Conservation (phyloP, 2,888 invertebrate species). For the Priapulus caudatus region DNA sequence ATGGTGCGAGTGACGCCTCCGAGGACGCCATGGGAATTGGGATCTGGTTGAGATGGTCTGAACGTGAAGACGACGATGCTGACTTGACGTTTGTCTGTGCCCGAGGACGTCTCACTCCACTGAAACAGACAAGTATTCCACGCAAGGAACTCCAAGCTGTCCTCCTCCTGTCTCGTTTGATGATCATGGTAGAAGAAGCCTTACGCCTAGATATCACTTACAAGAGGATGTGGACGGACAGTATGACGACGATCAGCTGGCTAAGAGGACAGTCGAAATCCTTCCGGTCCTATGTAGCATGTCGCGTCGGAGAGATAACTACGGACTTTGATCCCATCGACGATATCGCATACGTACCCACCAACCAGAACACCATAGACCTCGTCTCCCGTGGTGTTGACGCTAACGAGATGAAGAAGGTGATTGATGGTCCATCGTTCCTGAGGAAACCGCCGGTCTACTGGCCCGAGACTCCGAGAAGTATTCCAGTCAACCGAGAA, state of each 20-base stretch:
- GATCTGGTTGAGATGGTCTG: constrained; percentile 8
- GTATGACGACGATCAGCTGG: constrained; percentile 12
- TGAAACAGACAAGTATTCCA: too few relatives aligned
- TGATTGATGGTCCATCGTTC: constrained; percentile 9
- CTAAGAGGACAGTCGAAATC: constrained; percentile 10
- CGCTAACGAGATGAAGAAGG: constrained; percentile 6
- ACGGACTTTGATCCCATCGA: constrained; percentile 6
- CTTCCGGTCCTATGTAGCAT: constrained; percentile 12
- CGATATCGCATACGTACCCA: constrained; percentile 7
- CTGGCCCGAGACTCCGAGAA: constrained; percentile 8
- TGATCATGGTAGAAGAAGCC: constrained; percentile 9
- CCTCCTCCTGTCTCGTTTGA: constrained; percentile 7
- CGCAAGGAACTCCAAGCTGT: too few relatives aligned
- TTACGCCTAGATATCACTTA: constrained; percentile 5
- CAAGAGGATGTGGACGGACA: constrained; percentile 9
- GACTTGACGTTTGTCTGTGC: constrained; percentile 6
- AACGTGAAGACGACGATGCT: constrained; percentile 4
- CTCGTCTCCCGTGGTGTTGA: too few relatives aligned
- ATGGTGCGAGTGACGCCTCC: too few relatives aligned
- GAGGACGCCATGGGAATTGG: constrained; percentile 12
- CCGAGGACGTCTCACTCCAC: too few relatives aligned
- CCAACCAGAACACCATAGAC: constrained; percentile 2
- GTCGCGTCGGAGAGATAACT: constrained; percentile 11
- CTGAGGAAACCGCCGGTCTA: constrained; percentile 1
- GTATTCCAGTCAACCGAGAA: constrained; percentile 5